Evolutionary conservation across 2,113 vertebrate species (phyloP), one percentile per base, ranked within the genome.

Genomic region (Polypterus bichir): DNA sequence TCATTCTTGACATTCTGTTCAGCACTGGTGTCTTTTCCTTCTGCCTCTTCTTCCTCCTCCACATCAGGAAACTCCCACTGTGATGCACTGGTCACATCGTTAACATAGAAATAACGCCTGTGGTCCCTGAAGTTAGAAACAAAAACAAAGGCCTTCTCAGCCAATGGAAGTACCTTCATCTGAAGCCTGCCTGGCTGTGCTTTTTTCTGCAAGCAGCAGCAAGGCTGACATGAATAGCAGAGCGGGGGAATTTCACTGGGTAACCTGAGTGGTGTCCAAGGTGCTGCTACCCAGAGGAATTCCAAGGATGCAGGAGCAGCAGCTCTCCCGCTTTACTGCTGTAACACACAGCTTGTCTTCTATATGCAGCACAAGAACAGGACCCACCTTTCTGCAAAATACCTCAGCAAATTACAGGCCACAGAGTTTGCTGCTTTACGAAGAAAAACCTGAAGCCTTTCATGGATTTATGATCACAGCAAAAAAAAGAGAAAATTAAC

Each of bases 41-140:
- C 84, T 47, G 65, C 81, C 46, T 85, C 86, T 9, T 84, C 84
- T 64, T 88, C 88, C 44, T 92, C 91, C 64, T 90, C 90, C 72
- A 92, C 89, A 8, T 89, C 85, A 59, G 96, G 96, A 68, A 99
- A 99, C 70, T 99, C 95, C 96, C 95, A 99, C 58, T 97, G 94
- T 46, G 96, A 99, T 70, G 89, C 87, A 79, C 82, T 89, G 51
- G 92, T 93, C 76, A 87, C 92, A 76, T 97, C 93, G 71, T 97
- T 94, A 89, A 97, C 90, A 88, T 99, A 99, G 89, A 98, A 99
- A 92, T 99, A 99, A 62, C 94, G 92, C 81, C 92, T 97, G 91
- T 99, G 94, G 82, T 98, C 94, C 93, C 96, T 99, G 92, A 78
- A 95, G 80, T 82, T 91, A 92, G 83, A 91, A 92, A 98, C 82